Evolutionary conservation across 1,140 invertebrate genomes (phyloP).

Genomic region (Mamestra configurata): DNA sequence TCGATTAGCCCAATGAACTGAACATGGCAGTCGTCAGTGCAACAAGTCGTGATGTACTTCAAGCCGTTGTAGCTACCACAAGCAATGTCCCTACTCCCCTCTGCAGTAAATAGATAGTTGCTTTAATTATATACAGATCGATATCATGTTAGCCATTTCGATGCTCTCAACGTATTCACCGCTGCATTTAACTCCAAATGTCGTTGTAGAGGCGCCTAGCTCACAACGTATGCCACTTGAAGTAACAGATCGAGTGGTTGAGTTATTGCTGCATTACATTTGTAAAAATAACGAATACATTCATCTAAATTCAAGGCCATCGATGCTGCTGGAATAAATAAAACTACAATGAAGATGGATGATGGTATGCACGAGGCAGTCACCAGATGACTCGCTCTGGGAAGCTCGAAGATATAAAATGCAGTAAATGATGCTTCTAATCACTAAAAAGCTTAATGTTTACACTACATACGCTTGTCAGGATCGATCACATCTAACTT

Average conservation of each 20-base stretch:
- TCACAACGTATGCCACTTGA: constrained; percentile 26
- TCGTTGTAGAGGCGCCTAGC: neutral
- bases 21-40: constrained; percentile 32
- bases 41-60: constrained; percentile 41
- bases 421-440: constrained; percentile 79
- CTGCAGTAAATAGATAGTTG: constrained; percentile 26
- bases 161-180: constrained; percentile 23
- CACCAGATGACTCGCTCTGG: constrained; percentile 67
- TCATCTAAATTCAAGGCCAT: constrained; percentile 66
- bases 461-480: constrained; percentile 75
- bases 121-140: constrained; percentile 41
- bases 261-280: constrained; percentile 48
- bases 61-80: neutral
- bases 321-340: constrained; percentile 69
- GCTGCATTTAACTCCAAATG: constrained; percentile 32
- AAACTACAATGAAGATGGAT: constrained; percentile 75
- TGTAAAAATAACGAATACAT: constrained; percentile 56
- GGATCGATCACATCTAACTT: constrained; percentile 79
- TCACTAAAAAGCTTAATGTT: constrained; percentile 78
- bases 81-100: constrained; percentile 15
- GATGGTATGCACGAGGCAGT: constrained; percentile 63
- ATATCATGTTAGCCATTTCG: constrained; percentile 30
- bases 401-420: constrained; percentile 68
- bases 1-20: constrained; percentile 8
- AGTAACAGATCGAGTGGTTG: constrained; percentile 43